Evolutionary conservation across 2,797 vertebrate species (phyloP), one percentile per base, ranked within the genome.

Genomic region (Coranthus polyacanthus): DNA sequence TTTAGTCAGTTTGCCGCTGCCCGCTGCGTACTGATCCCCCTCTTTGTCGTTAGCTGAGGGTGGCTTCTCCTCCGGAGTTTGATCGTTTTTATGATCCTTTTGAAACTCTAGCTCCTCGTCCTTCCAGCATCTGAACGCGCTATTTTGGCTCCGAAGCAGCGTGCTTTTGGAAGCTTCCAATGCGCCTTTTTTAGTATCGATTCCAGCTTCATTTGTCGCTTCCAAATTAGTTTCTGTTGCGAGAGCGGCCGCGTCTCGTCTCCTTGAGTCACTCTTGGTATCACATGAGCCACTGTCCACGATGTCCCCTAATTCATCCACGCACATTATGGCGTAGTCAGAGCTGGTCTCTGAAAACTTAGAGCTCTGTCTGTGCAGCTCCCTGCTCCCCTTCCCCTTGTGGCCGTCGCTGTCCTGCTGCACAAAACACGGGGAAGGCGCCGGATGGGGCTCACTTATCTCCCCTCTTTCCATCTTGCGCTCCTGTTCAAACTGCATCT

Each of bases 401-500:
- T 50, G 63, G 2, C 51, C 6, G n/a, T 94, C 92, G 1, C 85
- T 12, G 7, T 94, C 92, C 47, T 90, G 91, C 18, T 50, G 75
- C 68, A n/a, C 32, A 4, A 46, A 42, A 70, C 77, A 58, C 63
- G 76, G 81, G 0, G 89, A 82, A 3, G 78, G 73, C 10, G 72
- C 45, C 2, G 81, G 86, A 20, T 78, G 89, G 12, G 84, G 67
- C 79, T 98, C 97, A 0, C 81, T 84, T 38, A 98, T 95, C 82
- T 98, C 95, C 4, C 98, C 98, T n/a, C 98, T 82, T 82, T 99
- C 98, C 98, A 99, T 98, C 80, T 95, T 96, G 88, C 96, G 95
- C 90, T 99, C 98, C 57, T 98, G 96, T 75, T 99, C 98, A 53
- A 95, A 94, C 88, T 97, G 97, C 95, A 99, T 98, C 88, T 98